Percentiles rank a stretch among this genome's conserved stretches.
Conservation (phyloP, 2,888 invertebrate species). For the Lepidonotus clava region DNA sequence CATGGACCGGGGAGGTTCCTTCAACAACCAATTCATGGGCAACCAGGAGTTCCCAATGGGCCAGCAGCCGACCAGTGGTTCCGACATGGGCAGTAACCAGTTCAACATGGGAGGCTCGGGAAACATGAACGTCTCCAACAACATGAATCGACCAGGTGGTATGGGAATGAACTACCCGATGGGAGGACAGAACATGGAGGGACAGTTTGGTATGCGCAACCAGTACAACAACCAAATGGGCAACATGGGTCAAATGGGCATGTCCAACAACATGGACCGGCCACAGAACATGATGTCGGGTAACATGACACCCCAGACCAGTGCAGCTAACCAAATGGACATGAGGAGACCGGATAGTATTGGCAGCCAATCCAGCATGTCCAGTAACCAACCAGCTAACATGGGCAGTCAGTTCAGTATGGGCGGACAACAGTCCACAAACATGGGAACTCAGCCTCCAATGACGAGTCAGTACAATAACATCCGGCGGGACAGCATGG, state of each 20-base stretch:
- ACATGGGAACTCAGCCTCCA: slow-evolving; percentile 13
- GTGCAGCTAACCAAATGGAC: slow-evolving; percentile 23
- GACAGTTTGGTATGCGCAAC: not conserved
- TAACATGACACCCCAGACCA: not conserved
- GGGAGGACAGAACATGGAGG: slow-evolving; percentile 29
- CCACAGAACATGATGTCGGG: slow-evolving; percentile 1
- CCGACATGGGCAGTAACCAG: not conserved
- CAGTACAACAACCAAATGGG: not conserved
- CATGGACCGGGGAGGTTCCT: not conserved
- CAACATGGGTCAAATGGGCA: slow-evolving; percentile 21
- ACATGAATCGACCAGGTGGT: not conserved
- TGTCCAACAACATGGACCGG: slow-evolving; percentile 5
- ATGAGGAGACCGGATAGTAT: slow-evolving; percentile 21
- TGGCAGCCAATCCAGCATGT: slow-evolving; percentile 29
- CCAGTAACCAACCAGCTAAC: slow-evolving; percentile 7
- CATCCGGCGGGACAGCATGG: slow-evolving; percentile 3
- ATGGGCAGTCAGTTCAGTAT: slow-evolving; percentile 21
- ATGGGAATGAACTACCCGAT: slow-evolving; percentile 36
- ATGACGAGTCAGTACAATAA: not conserved
- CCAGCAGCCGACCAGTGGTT: not conserved
- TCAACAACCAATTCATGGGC: not conserved
- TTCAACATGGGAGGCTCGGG: not conserved
- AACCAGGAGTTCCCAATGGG: slow-evolving; percentile 22
- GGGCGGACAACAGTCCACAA: slow-evolving; percentile 11
- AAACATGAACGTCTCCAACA: slow-evolving; percentile 3